Percentiles rank a stretch among this genome's conserved stretches.
phyloP scores from a whole-genome alignment of 1,140 invertebrate genomes.

The Drosophila sucinea region DNA sequence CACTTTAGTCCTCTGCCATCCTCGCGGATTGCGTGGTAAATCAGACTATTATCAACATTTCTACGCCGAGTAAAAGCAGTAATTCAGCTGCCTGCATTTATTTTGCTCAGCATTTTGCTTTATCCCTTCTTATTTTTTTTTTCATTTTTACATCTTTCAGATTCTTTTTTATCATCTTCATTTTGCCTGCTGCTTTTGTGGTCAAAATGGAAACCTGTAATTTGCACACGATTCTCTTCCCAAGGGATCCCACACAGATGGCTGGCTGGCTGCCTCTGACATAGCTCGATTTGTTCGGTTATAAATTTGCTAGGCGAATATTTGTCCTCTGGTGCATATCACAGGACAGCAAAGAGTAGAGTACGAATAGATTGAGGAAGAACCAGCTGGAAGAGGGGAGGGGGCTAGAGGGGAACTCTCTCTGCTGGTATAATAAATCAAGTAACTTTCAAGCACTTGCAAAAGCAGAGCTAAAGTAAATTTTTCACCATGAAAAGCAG shows the following conservation, averaged over 20 bases:
- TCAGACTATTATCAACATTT: slow-evolving; percentile 73
- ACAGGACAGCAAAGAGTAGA: slow-evolving; percentile 15
- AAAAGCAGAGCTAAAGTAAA: slow-evolving; percentile 68
- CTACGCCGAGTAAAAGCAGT: slow-evolving; percentile 41
- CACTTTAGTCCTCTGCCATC: slow-evolving; percentile 21
- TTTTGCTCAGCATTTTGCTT: slow-evolving; percentile 42
- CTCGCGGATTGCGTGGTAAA: slow-evolving; percentile 53
- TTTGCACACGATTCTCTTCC: slow-evolving; percentile 59
- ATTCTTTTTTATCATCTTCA: neutral
- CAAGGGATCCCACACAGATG: slow-evolving; percentile 18
- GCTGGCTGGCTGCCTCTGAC: slow-evolving; percentile 37
- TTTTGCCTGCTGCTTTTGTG: slow-evolving; percentile 36
- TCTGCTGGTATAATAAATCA: slow-evolving; percentile 69
- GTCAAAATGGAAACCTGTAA: slow-evolving; percentile 73
- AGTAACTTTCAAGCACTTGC: slow-evolving; percentile 76
- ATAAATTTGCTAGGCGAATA: slow-evolving; percentile 62
- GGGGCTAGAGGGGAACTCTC: neutral
- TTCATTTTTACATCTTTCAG: slow-evolving; percentile 21
- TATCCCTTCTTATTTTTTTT: slow-evolving; percentile 3
- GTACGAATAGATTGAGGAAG: neutral
- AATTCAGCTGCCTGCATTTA: slow-evolving; percentile 63
- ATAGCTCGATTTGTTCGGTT: slow-evolving; percentile 51
- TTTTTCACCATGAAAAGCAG: slow-evolving; percentile 57
- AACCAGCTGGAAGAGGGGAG: neutral
- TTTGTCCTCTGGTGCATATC: slow-evolving; percentile 67